Conservation (phyloP, 1,140 invertebrate species). For the Dinoponera quadriceps region DNA sequence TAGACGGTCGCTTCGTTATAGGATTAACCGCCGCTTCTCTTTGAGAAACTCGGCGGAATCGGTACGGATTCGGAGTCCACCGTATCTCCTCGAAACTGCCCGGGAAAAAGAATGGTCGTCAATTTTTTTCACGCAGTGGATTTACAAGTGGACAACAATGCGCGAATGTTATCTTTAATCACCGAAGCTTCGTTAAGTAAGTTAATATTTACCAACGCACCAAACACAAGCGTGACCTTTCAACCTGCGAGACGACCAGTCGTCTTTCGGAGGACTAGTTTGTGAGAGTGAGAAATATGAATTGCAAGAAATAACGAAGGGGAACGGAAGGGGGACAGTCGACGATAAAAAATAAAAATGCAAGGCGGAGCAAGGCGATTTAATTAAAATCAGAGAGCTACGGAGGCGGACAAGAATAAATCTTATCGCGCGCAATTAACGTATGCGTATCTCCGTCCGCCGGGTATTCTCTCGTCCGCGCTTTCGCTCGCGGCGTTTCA, state of each 20-base stretch:
- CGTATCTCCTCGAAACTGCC: no score
- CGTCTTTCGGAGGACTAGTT: no score
- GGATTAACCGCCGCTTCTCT: slow-evolving; percentile 60
- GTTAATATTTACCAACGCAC: no score
- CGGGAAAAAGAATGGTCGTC: neutral
- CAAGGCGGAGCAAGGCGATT: slow-evolving; percentile 48
- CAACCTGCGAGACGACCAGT: no score
- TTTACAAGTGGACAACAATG: neutral
- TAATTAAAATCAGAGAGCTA: slow-evolving; percentile 64
- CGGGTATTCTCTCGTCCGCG: slow-evolving; percentile 57
- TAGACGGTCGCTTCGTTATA: slow-evolving; percentile 66
- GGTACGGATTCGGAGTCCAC: neutral
- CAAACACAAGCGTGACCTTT: no score
- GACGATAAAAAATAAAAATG: slow-evolving; percentile 30
- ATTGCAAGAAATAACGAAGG: neutral
- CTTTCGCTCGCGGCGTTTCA: slow-evolving; percentile 8
- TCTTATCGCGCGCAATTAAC: slow-evolving; percentile 49
- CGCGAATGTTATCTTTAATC: no score
- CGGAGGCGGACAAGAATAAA: slow-evolving; percentile 45
- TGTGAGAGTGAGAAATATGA: neutral
- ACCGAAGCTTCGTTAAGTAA: no score
- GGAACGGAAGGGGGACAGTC: slow-evolving; percentile 6
- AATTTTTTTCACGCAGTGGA: neutral
- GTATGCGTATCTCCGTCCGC: slow-evolving; percentile 14
- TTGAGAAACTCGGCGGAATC: slow-evolving; percentile 12